Evolutionary conservation across 2,888 invertebrate species (phyloP).

Genomic region (Diplazon laetatorius): DNA sequence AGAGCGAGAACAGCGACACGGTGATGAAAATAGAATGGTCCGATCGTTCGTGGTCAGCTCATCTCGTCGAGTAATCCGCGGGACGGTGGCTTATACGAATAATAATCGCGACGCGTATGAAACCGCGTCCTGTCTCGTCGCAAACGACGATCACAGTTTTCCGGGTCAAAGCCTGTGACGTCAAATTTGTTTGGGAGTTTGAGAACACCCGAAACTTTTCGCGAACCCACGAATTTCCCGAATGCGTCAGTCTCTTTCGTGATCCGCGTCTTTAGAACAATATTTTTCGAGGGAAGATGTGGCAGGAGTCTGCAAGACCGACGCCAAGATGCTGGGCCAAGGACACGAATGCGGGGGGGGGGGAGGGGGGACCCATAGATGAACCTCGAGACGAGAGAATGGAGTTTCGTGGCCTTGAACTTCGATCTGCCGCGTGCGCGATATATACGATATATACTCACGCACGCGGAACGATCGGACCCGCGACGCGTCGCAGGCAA

Average conservation of each 20-base stretch:
- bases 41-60: too few relatives aligned
- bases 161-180: slow-evolving; percentile 20
- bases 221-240: background rate
- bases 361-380: too few relatives aligned
- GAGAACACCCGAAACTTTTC: too few relatives aligned
- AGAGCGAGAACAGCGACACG: too few relatives aligned
- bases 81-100: background rate
- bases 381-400: background rate
- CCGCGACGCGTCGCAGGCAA: background rate
- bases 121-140: too few relatives aligned
- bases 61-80: background rate
- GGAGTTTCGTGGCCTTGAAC: slow-evolving; percentile 68
- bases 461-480: background rate
- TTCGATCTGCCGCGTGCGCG: slow-evolving; percentile 62
- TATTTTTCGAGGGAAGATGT: too few relatives aligned
- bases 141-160: background rate
- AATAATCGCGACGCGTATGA: background rate
- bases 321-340: background rate
- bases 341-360: too few relatives aligned
- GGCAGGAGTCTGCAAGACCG: too few relatives aligned
- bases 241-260: too few relatives aligned
- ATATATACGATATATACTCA: slow-evolving; percentile 5
- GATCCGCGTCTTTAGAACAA: too few relatives aligned
- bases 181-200: too few relatives aligned
- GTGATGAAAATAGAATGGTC: too few relatives aligned